phyloP scores from a whole-genome alignment of 2,797 vertebrate genomes.

The Argentina silus region DNA sequence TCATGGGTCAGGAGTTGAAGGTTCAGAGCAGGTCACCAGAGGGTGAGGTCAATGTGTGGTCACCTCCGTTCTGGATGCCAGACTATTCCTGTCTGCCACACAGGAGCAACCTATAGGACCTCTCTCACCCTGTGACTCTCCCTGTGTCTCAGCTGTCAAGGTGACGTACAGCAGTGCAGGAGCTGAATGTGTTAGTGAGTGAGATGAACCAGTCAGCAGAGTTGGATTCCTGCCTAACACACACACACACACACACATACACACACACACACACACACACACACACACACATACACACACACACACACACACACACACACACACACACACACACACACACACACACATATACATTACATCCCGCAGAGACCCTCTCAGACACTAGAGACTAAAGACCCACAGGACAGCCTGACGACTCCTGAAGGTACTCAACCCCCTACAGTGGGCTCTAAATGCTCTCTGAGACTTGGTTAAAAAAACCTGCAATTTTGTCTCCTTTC shows the following conservation, averaged over 20 bases:
- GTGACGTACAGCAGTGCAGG: constrained; percentile 66
- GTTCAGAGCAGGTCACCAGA: constrained; percentile 55
- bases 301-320: constrained; percentile 23
- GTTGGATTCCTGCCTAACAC: constrained; percentile 7
- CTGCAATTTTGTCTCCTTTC: not conserved
- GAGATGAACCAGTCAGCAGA: constrained; percentile 44
- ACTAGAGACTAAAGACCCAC: too few relatives aligned
- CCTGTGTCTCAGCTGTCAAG: constrained; percentile 58
- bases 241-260: not conserved
- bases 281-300: not conserved
- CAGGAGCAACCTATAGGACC: constrained; percentile 49
- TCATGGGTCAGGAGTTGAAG: constrained; percentile 49
- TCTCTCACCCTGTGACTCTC: constrained; percentile 53
- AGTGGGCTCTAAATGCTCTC: too few relatives aligned
- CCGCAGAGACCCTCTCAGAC: too few relatives aligned
- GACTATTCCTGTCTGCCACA: constrained; percentile 67
- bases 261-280: constrained; percentile 1
- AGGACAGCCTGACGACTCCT: too few relatives aligned
- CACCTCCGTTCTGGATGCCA: constrained; percentile 67
- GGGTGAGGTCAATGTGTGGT: constrained; percentile 68
- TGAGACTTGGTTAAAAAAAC: constrained; percentile 16
- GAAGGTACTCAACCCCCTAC: too few relatives aligned
- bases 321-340: constrained; percentile 7
- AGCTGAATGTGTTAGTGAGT: constrained; percentile 54
- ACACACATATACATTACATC: not conserved